Percentiles rank a stretch among this genome's conserved stretches.
Evolutionary conservation across 2,797 vertebrate genomes (phyloP).

Genomic region (Phataginus tetradactyla): DNA sequence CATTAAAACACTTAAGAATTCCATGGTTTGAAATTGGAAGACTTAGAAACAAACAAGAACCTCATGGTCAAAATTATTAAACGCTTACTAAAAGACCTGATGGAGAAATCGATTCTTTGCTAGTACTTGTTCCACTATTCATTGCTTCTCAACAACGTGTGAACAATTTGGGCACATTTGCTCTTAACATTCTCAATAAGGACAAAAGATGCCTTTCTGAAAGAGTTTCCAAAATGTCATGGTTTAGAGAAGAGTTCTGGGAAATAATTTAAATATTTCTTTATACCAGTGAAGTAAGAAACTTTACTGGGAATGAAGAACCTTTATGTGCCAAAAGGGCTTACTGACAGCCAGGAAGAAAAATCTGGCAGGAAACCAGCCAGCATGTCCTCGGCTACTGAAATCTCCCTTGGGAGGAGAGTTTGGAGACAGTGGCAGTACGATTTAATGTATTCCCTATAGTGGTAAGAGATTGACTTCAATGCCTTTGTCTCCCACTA

Average conservation of each 20-base stretch:
- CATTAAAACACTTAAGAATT: constrained; percentile 61
- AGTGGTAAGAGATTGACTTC: background rate
- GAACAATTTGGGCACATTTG: background rate
- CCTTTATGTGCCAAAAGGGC: background rate
- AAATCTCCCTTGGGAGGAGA: background rate
- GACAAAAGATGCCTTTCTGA: constrained; percentile 40
- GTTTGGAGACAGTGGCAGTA: background rate
- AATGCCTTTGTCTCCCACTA: background rate
- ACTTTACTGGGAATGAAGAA: background rate
- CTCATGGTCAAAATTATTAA: constrained; percentile 48
- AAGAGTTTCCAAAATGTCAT: constrained; percentile 42
- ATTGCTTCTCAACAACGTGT: constrained; percentile 15
- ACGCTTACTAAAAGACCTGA: constrained; percentile 26
- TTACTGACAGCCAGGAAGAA: background rate
- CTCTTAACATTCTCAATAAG: background rate
- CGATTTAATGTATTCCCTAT: background rate
- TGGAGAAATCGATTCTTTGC: constrained; percentile 32
- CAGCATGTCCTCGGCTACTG: background rate
- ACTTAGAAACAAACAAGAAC: constrained; percentile 61
- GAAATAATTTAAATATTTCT: background rate
- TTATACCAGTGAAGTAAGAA: background rate
- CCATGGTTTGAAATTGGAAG: constrained; percentile 59
- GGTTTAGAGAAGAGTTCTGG: constrained; percentile 38
- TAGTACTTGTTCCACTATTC: background rate
- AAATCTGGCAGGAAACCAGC: background rate